Evolutionary conservation across 2,797 vertebrate genomes (phyloP).

Genomic region (Molossus molossus): DNA sequence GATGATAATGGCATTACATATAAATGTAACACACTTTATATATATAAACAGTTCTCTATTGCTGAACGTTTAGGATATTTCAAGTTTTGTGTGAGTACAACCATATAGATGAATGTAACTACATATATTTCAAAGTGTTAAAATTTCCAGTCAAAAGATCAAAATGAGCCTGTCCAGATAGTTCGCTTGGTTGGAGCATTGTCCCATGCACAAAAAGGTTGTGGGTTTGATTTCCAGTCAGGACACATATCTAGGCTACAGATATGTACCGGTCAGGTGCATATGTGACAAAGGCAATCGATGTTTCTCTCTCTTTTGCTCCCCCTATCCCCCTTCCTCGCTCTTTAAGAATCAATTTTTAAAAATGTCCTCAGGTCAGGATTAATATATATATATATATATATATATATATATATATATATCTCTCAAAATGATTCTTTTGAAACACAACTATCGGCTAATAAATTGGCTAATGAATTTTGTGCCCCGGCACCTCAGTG

Average conservation of each 20-base stretch:
- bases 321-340: no score
- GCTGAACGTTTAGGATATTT: not conserved
- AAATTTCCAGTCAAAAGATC: constrained; percentile 12
- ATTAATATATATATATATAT: no score
- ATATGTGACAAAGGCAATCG: no score
- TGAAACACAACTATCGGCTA: not conserved
- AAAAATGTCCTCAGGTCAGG: no score
- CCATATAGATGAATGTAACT: not conserved
- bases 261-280: no score
- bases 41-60: not conserved
- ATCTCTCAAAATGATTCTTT: not conserved
- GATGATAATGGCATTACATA: not conserved
- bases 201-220: no score
- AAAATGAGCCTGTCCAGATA: not conserved
- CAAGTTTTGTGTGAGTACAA: not conserved
- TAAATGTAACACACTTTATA: not conserved
- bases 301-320: no score
- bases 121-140: constrained; percentile 25
- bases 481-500: not conserved
- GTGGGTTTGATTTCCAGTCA: no score
- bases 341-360: no score
- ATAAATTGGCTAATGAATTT: not conserved
- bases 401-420: no score
- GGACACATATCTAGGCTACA: no score
- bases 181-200: no score